Evolutionary conservation across 2,888 invertebrate genomes (phyloP), one percentile per base, ranked within the genome.

Genomic region (Cheilosia vernalis): DNA sequence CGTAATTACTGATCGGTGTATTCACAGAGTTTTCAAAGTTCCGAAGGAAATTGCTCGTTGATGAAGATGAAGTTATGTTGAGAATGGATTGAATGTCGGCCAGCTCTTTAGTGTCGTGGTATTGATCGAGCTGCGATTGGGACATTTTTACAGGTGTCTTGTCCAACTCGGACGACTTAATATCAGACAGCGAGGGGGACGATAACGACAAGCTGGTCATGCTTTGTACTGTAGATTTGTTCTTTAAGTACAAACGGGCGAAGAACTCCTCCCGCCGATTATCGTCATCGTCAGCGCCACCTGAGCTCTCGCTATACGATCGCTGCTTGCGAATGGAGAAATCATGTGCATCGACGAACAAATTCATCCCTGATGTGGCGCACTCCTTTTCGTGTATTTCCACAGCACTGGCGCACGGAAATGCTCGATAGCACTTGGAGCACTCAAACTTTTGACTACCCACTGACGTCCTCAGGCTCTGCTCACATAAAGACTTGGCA

Each of bases 51-150:
- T 94, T 94, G 30, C 94, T 94, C 49, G 94, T 93, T 37, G 90
- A 91, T 3, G 92, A 91, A 9, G 91, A 91, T 15, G 96, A 95
- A 37, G 97, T 96, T 87, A 97, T 95, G 24, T 95, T 95, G 69
- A 97, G 93, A 87, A 97, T 97, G 33, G 96, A 96, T 90, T 96
- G 96, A 87, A 97, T 97, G 89, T 97, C 97, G 55, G 97, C 97
- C 85, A 97, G 93, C 89, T 97, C 97, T 90, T 95, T 95, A 33
- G 94, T 94, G 87, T 93, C 93, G 88, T 95, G 95, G 40, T 93
- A 93, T 81, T 93, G 92, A 82, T 93, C 80, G n/a, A 88, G 87
- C 47, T 89, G 88, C 1, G 88, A 87, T 47, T 89, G 88, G 1
- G 88, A 87, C 61, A 87, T 81, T 37, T 88, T 87, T 7, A 87